Evolutionary conservation across 1,140 invertebrate species (phyloP), one percentile per base, ranked within the genome.

Genomic region (Camponotus floridanus): DNA sequence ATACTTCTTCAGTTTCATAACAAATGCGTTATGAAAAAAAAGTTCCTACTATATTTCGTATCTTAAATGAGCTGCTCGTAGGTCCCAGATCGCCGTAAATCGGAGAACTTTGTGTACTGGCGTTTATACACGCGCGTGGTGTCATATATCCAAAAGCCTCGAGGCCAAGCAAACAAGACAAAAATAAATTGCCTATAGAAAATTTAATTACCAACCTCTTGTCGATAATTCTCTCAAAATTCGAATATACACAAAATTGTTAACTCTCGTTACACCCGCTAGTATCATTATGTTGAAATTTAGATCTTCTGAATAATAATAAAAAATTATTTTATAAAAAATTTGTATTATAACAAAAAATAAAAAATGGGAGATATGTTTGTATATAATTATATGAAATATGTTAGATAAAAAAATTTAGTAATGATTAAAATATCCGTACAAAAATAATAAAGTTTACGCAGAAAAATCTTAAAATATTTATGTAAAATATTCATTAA

Each of bases 21-120:
- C 26, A 26, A 26, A 51, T 13, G 36, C 65, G 45, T 88, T 68
- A 74, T 55, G 78, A 76, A 48, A 18, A 61, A n/a, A 18, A 61
- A n/a, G 18, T 11, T 18, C 76, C 36, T 65, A 71, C 59, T 31
- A 68, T 18, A 51, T 51, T 51, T 51, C 4, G 15, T 51, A 51
- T 51, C 48, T 70, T 88, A 76, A 88, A 89, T 70, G 84, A 80
- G 48, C 48, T 33, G 39, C 33, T 18, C 45, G 59, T 26, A 62
- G 61, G 39, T 62, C 26, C 62, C 61, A 55, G 57, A 11, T 42
- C 57, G 48, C 33, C 76, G 62, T 89, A 86, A 89, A 86, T 88
- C 87, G 76, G 88, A 88, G 88, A 88, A 88, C 68, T 89, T 89
- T 89, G 79, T 88, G 87, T 85, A 76, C 26, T 55, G 21, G 39